phyloP scores from a whole-genome alignment of 2,888 invertebrate species.

The Pollenia labialis region DNA sequence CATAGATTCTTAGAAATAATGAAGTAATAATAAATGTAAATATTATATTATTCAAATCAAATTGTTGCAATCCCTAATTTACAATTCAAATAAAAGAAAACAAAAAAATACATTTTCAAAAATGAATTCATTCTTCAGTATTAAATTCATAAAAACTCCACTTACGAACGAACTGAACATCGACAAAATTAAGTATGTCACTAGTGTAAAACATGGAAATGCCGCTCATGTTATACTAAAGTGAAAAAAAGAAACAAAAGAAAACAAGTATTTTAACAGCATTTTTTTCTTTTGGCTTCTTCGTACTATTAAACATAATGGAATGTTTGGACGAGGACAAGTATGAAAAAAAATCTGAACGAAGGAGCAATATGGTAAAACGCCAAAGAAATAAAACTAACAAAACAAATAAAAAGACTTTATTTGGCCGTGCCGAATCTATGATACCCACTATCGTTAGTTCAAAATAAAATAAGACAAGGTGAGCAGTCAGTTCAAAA shows the following conservation, averaged over 20 bases:
- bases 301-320: not conserved
- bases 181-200: conserved; percentile 11
- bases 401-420: no score
- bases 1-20: no score
- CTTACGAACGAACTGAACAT: not conserved
- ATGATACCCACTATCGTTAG: no score
- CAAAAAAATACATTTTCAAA: not conserved
- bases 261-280: not conserved
- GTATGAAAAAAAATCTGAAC: not conserved
- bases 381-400: not conserved
- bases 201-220: not conserved
- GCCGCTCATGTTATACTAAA: not conserved
- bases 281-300: not conserved
- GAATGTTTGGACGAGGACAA: conserved; percentile 1
- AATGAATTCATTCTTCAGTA: conserved; percentile 1
- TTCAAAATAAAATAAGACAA: no score
- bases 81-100: conserved; percentile 2
- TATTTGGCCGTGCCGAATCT: no score
- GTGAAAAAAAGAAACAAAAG: not conserved
- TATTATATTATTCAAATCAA: not conserved
- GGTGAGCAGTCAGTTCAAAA: no score
- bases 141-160: not conserved
- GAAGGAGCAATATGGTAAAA: not conserved
- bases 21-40: no score
- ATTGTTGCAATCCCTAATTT: not conserved